Percentiles rank a stretch among this genome's conserved stretches.
Evolutionary conservation across 1,140 invertebrate species (phyloP).

Genomic region (Lasioglossum albipes): DNA sequence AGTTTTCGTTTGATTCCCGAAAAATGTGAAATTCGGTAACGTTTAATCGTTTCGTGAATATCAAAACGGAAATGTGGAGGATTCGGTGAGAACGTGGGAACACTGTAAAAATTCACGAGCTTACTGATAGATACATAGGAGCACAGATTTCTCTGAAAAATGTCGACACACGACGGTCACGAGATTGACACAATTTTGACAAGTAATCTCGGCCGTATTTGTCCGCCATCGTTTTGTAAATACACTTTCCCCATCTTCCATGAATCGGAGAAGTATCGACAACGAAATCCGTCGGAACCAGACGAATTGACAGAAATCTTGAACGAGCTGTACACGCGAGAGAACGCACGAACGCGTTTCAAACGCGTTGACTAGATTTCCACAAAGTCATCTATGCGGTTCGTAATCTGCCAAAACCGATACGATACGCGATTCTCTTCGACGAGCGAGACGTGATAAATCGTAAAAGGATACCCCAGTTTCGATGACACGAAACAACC

Average conservation of each 20-base stretch:
- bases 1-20: not conserved
- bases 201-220: constrained; percentile 46
- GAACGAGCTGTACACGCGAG: not conserved
- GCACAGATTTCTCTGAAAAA: not conserved
- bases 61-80: not conserved
- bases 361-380: not conserved
- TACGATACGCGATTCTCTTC: constrained; percentile 11
- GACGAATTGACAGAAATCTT: not conserved
- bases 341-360: not conserved
- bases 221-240: constrained; percentile 37
- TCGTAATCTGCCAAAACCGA: constrained; percentile 14
- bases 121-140: not conserved
- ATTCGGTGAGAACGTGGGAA: not conserved
- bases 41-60: not conserved
- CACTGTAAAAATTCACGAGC: not conserved
- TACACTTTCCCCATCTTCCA: constrained; percentile 36
- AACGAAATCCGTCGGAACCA: not conserved
- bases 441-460: not conserved
- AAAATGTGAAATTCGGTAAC: not conserved
- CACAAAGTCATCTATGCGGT: constrained; percentile 17
- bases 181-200: constrained; percentile 69
- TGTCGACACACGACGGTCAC: constrained; percentile 42
- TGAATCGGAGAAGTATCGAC: not conserved
- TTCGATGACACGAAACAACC: not conserved
- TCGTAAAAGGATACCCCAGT: not conserved